Base-by-base conservation (phyloP, 2,797 vertebrate species). In the Sebastolobus altivelis region DNA sequence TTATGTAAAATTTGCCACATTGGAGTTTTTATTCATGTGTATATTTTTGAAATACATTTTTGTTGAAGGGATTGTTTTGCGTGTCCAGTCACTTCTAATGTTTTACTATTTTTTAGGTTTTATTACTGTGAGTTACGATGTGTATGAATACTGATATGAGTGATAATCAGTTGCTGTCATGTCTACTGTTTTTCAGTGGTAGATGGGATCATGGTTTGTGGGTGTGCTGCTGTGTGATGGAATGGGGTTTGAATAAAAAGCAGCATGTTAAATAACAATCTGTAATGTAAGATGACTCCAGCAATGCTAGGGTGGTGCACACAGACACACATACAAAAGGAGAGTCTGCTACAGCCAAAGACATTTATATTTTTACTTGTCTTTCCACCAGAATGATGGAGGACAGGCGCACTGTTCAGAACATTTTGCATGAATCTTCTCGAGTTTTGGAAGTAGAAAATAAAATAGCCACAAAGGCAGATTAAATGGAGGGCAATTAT, bases 31-130 rank as follows among this genome's bases (percentile, higher is more conserved):
- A 22, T 70, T 33, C 1, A 63, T 31, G 7, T 66, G 6, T 62
- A 7, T 80, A 20, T 9, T 89, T 90, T 81, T 85, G 14, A 63
- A 86, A 79, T 84, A 71, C 8, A 83, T 59, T 78, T 73, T 55
- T 66, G 14, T 73, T 20, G 8, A 75, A 69, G 1, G 10, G 4
- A 22, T 79, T 72, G 4, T 66, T 71, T 70, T 79, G 35, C 9
- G 1, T 75, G 8, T 78, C 4, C 18, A 43, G 4, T 65, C 16
- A 33, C 12, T 69, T 75, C 4, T 25, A 9, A 49, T 52, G 11
- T 69, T 3, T 62, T 3, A 14, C 3, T 73, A 52, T 77, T 72
- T 75, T 66, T 68, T 5, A 54, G 10, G 1, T 49, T 83, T 85
- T 59, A 2, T n/a, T 25, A 16, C 9, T 37, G 22, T 22, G 12